A percentile compares a stretch with the other conserved stretches of the same genome.
phyloP scores from a whole-genome alignment of 2,888 invertebrate species.

The Hyalella azteca region DNA sequence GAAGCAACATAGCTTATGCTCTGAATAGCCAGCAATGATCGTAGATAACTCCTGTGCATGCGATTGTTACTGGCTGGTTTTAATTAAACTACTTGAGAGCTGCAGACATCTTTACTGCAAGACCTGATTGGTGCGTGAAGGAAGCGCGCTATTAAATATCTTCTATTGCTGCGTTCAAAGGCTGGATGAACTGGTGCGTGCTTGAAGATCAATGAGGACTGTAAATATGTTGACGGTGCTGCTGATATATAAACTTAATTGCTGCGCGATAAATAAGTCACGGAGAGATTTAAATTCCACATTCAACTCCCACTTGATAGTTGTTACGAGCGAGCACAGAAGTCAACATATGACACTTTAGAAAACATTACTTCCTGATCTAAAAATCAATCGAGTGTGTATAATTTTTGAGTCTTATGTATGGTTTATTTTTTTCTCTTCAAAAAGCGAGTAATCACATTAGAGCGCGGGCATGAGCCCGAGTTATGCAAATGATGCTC shows the following conservation, averaged over 20 bases:
- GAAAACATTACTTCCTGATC: no score
- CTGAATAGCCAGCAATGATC: conserved; percentile 25
- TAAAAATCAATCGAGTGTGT: no score
- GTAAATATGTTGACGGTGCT: no score
- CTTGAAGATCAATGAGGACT: neutral
- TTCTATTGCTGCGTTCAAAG: neutral
- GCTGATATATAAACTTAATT: no score
- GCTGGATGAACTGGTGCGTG: neutral
- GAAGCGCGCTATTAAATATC: neutral
- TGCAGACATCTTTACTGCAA: conserved; percentile 32
- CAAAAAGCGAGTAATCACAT: conserved; percentile 3
- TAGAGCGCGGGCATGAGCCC: neutral
- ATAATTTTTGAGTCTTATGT: no score
- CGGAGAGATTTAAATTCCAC: no score
- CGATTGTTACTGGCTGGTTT: conserved; percentile 34
- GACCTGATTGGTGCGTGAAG: conserved; percentile 19
- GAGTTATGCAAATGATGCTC: conserved; percentile 31
- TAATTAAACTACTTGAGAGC: conserved; percentile 38
- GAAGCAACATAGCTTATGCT: conserved; percentile 32
- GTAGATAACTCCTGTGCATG: conserved; percentile 28
- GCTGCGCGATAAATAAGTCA: no score
- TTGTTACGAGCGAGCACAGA: no score
- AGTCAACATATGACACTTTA: no score
- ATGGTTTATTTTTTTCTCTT: neutral
- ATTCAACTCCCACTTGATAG: no score